Evolutionary conservation across 2,888 invertebrate species (phyloP).

Genomic region (Acrocyrtus sp.): DNA sequence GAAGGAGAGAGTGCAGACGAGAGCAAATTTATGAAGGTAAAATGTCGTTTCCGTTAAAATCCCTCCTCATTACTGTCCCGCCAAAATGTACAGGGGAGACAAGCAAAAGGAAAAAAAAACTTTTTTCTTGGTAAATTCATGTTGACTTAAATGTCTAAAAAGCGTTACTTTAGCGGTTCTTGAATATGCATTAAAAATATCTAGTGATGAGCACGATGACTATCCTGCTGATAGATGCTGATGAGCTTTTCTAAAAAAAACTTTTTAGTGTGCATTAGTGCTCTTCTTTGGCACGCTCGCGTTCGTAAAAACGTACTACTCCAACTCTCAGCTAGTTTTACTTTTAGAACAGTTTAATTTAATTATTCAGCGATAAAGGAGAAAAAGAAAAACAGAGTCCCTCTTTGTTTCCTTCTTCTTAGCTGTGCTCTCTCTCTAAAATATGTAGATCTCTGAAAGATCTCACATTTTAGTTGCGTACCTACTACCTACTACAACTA

Average conservation of each 20-base stretch:
- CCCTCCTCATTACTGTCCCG: not conserved
- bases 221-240: no score
- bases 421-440: not conserved
- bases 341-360: slow-evolving; percentile 26
- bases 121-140: slow-evolving; percentile 1
- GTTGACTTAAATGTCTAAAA: no score
- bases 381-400: not conserved
- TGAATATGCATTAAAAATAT: no score
- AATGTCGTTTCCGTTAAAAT: not conserved
- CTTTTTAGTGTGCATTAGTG: slow-evolving; percentile 23
- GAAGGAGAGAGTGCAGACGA: no score
- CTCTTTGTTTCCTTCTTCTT: not conserved
- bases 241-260: no score
- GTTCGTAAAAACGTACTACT: not conserved
- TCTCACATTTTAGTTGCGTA: not conserved
- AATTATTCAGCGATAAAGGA: slow-evolving; percentile 28
- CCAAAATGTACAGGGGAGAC: no score
- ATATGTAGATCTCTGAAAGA: not conserved
- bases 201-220: no score
- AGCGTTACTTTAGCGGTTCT: no score
- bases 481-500: no score
- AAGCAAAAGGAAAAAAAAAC: not conserved
- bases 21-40: not conserved
- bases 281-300: not conserved
- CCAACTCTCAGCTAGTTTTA: not conserved